A percentile compares a stretch with the other conserved stretches of the same genome.
These are phyloP conservation scores for Alouatta palliata DNA, from an alignment of 2,113 vertebrate species.

Conservation along the genomic window DNA sequence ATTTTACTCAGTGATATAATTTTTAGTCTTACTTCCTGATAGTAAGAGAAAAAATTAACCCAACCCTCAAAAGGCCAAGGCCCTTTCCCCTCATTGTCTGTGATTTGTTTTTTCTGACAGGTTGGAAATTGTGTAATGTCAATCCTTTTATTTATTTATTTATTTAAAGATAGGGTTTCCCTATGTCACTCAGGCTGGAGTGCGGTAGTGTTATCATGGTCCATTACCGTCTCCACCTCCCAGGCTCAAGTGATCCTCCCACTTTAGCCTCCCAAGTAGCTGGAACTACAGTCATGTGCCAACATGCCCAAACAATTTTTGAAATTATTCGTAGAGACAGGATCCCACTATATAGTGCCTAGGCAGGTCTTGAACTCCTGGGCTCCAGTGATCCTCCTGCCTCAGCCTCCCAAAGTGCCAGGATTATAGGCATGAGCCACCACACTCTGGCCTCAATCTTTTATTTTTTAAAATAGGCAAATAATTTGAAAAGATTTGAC, in stretches of 20 bases:
- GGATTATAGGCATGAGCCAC: neutral
- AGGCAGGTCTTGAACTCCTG: neutral
- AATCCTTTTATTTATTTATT: slow-evolving; percentile 58
- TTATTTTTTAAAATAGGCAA: slow-evolving; percentile 54
- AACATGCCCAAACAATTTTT: neutral
- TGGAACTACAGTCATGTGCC: neutral
- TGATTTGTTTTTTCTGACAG: slow-evolving; percentile 81
- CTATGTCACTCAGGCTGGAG: neutral
- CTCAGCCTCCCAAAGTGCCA: neutral
- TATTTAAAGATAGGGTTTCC: neutral
- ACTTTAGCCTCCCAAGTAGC: neutral
- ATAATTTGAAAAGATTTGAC: neutral
- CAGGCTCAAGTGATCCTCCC: neutral
- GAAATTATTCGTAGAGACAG: neutral
- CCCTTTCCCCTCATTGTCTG: slow-evolving; percentile 57
- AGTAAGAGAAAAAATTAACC: slow-evolving; percentile 52
- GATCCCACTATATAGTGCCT: neutral
- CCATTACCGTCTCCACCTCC: neutral
- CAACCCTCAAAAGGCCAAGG: slow-evolving; percentile 20
- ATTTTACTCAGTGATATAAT: slow-evolving; percentile 76
- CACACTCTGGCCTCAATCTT: slow-evolving; percentile 51
- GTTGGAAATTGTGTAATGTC: slow-evolving; percentile 82
- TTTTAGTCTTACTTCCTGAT: slow-evolving; percentile 82
- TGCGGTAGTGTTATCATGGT: neutral
- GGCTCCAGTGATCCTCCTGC: neutral